phyloP scores from a whole-genome alignment of 2,113 vertebrate genomes.

The Pterocles burchelli region DNA sequence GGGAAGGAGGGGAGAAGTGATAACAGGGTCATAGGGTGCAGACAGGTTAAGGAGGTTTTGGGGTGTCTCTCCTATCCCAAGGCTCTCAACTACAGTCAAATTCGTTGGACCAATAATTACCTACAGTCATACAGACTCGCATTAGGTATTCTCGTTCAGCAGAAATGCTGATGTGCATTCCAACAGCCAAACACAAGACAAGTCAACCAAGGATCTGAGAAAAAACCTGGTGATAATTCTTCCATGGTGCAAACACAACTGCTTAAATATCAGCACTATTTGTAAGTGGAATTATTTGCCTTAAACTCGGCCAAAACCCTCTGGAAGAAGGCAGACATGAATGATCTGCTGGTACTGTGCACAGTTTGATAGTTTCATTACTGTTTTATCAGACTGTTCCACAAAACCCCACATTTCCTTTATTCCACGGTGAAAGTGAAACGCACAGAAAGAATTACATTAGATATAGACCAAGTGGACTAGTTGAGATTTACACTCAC shows the following conservation, averaged over 20 bases:
- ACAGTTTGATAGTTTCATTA: not conserved
- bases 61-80: not conserved
- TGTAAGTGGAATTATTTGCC: not conserved
- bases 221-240: not conserved
- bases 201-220: not conserved
- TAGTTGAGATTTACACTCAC: not conserved
- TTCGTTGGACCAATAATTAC: not conserved
- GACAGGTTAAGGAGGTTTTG: not conserved
- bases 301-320: not conserved
- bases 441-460: not conserved
- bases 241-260: not conserved
- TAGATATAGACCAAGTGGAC: not conserved
- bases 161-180: not conserved
- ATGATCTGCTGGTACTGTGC: not conserved
- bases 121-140: not conserved
- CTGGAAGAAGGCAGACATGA: not conserved
- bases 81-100: not conserved
- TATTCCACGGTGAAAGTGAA: not conserved
- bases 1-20: not conserved
- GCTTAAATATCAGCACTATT: not conserved
- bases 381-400: not conserved
- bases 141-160: not conserved
- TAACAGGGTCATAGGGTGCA: not conserved
- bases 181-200: not conserved
- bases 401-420: not conserved